A percentile compares a stretch with the other conserved stretches of the same genome.
phyloP scores from a whole-genome alignment of 2,797 vertebrate species.

The Sebastes taczanowskii region DNA sequence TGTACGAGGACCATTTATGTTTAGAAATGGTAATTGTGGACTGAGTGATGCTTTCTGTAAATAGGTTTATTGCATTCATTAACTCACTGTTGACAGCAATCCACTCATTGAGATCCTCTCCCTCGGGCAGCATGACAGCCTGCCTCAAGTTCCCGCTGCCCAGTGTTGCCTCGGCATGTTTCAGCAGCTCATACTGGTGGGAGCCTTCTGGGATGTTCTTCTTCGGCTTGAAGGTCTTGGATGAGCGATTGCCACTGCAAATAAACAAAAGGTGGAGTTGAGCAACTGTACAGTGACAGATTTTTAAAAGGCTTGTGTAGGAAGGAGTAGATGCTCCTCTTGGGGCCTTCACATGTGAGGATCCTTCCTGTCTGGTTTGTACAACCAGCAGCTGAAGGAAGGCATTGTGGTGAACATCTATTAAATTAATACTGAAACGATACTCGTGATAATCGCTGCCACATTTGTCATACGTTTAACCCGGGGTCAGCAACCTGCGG shows the following conservation, averaged over 20 bases:
- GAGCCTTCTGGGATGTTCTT: constrained; percentile 97
- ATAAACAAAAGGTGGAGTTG: constrained; percentile 4
- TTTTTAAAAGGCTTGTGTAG: not conserved
- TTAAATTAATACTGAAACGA: not conserved
- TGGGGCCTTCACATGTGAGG: constrained; percentile 1
- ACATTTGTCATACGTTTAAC: not conserved
- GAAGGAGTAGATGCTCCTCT: not conserved
- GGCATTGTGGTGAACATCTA: not conserved
- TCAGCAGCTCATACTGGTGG: constrained; percentile 95
- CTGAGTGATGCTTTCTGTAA: not conserved
- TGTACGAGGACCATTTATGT: not conserved
- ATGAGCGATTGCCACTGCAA: constrained; percentile 90
- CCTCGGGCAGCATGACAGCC: constrained; percentile 95
- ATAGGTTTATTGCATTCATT: not conserved
- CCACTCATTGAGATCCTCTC: constrained; percentile 98
- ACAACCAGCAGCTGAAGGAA: not conserved
- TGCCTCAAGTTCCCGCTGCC: constrained; percentile 96
- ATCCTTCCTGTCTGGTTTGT: constrained; percentile 4
- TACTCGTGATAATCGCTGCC: not conserved
- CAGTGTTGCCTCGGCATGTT: constrained; percentile 94
- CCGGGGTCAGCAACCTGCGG: too few relatives aligned
- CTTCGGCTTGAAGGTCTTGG: constrained; percentile 97
- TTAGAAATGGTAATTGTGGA: not conserved
- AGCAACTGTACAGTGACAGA: not conserved
- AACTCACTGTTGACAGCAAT: constrained; percentile 97